Evolutionary conservation across 2,888 invertebrate genomes (phyloP), one percentile per base, ranked within the genome.

Genomic region (Stenchaetothrips biformis): DNA sequence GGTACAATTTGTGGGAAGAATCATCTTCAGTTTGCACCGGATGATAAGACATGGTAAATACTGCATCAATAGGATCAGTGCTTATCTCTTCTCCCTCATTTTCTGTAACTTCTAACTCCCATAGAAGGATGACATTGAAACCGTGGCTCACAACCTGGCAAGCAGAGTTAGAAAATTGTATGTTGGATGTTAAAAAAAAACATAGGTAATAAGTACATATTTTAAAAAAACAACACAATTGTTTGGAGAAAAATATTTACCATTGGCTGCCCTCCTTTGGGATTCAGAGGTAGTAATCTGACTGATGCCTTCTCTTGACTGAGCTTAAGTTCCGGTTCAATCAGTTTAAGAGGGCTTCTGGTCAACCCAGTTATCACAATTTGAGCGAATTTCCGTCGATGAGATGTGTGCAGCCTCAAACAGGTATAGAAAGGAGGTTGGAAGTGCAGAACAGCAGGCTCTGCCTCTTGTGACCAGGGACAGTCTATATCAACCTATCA

Each of bases 381-480:
- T 86, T 96, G 95, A 25, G 97, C 86, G 85, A 95, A 96, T 88
- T 97, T 97, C 83, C 94, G 89, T n/a, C 92, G 90, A 84, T 93
- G 91, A 0, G 94, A 93, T 0, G 97, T 96, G 82, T 96, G 93
- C 18, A 98, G 89, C 80, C 94, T 91, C 89, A 95, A 94, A 0
- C 91, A 90, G 0, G 94, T 91, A 83, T 91, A 90, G 86, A 98
- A 91, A 0, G 97, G 97, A 0, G 96, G 93, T 11, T 92, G 90
- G 88, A 97, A 96, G 85, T 93, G 92, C 7, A 97, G 88, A 2
- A 91, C 90, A 78, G 95, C 92, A 82, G 91, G 91, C n/a, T 91
- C 89, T 49, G 93, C 92, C 82, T 92, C 90, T 2, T 90, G 89
- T 84, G 91, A 91, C 94, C 95, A 96, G 0, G 95, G 95, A 85